Evolutionary conservation across 2,797 vertebrate genomes (phyloP).

Genomic region (Xenopus petersii): DNA sequence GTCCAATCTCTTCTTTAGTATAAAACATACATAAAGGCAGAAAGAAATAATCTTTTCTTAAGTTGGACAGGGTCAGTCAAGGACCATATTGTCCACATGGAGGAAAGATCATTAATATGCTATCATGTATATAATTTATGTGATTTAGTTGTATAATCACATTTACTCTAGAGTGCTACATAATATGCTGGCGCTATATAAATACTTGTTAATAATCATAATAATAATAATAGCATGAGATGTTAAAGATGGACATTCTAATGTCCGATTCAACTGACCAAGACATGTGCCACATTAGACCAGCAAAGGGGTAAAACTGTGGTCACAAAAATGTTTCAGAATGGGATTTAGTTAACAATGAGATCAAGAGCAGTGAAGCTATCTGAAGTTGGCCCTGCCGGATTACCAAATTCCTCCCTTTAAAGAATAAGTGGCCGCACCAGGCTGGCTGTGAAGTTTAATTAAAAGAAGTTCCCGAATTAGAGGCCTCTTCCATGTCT

Average conservation of each 20-base stretch:
- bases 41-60: too few relatives aligned
- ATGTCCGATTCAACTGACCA: background rate
- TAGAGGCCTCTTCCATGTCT: conserved; percentile 65
- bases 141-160: too few relatives aligned
- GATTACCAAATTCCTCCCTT: conserved; percentile 47
- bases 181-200: too few relatives aligned
- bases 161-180: too few relatives aligned
- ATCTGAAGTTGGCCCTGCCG: conserved; percentile 31
- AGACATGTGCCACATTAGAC: background rate
- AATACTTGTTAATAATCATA: too few relatives aligned
- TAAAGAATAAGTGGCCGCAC: conserved; percentile 52
- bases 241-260: background rate
- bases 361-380: conserved; percentile 45
- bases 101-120: too few relatives aligned
- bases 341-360: conserved; percentile 45
- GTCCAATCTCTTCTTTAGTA: too few relatives aligned
- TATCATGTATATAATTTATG: too few relatives aligned
- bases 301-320: conserved; percentile 18
- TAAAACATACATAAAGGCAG: too few relatives aligned
- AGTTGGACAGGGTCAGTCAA: background rate
- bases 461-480: conserved; percentile 67
- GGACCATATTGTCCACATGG: too few relatives aligned
- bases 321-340: conserved; percentile 22
- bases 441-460: conserved; percentile 58
- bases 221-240: too few relatives aligned